Base-by-base conservation (phyloP, 2,797 vertebrate species). In the Taenioides sp. region DNA sequence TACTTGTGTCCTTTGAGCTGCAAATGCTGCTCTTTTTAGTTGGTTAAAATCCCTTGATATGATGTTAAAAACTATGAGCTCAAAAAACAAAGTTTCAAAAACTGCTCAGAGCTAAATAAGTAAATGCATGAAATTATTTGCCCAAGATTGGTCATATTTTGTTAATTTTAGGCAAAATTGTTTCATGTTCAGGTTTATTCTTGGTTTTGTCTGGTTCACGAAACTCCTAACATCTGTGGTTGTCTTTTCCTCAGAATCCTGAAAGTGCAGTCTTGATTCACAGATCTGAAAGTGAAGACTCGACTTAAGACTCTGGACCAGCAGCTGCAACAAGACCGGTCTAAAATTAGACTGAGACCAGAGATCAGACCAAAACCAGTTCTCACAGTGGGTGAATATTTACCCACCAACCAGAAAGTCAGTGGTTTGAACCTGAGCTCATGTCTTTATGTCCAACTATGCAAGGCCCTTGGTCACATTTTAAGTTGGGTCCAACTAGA, bases 301-400 rank as follows among this genome's bases (percentile, higher is more conserved):
- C 12, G 37, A 47, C 25, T 58, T 58, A 16, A 27, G 57, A 43
- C 62, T 49, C 3, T 14, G 23, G 40, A 47, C 63, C 63, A 50
- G 50, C 64, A 65, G 64, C 64, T 65, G 64, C 64, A 27, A 11
- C 16, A 20, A 28, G 43, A 10, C 43, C 3, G 23, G 17, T 7
- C 43, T 50, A 65, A 65, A 43, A 49, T 50, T 65, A 65, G 43
- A 65, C 64, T 23, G 27, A 62, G 40, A 17, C 43, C 43, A 47
- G 43, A 47, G 59, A 20, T 23, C 5, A 43, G 34, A 22, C 37
- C 37, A 5, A 43, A 47, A 65, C 63, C 22, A 49, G 40, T 43
- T 43, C 61, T n/a, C 18, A 40, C 54, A 23, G 10, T 14, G 20
- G 18, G 11, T 4, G 1, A 3, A 4, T 14, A 4, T 23, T 22